A percentile compares a stretch with the other conserved stretches of the same genome.
Conservation (phyloP, 2,797 vertebrate species). For the Aeoliscus strigatus region DNA sequence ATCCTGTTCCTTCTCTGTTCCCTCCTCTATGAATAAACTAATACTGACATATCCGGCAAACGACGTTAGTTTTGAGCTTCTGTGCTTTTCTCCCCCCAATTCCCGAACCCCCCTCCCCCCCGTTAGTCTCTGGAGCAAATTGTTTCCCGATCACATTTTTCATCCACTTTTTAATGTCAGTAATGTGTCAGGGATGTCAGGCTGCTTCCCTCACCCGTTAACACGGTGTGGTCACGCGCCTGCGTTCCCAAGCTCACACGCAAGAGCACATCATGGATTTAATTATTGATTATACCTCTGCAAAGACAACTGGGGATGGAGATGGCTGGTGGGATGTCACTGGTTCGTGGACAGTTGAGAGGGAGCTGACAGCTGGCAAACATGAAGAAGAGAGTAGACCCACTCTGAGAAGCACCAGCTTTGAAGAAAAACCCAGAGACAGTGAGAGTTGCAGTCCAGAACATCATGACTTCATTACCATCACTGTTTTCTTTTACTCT, state of each 20-base stretch:
- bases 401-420: constrained; percentile 27
- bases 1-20: constrained; percentile 24
- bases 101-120: constrained; percentile 3
- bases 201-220: constrained; percentile 11
- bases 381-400: constrained; percentile 26
- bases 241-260: constrained; percentile 30
- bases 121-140: constrained; percentile 20
- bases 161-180: constrained; percentile 32
- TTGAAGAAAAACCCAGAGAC: constrained; percentile 36
- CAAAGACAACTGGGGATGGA: constrained; percentile 47
- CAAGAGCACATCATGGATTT: constrained; percentile 32
- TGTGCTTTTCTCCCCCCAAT: constrained; percentile 14
- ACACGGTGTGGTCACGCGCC: constrained; percentile 16
- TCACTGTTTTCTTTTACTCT: constrained; percentile 19
- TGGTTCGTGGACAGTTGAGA: constrained; percentile 32
- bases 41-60: constrained; percentile 19
- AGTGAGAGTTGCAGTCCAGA: constrained; percentile 12
- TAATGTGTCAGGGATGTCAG: no score
- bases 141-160: constrained; percentile 35
- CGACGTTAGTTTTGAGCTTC: constrained; percentile 34
- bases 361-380: constrained; percentile 42
- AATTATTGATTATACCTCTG: constrained; percentile 36
- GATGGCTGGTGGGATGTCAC: constrained; percentile 30
- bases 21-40: constrained; percentile 22
- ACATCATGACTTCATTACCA: constrained; percentile 40